Evolutionary conservation across 2,797 vertebrate species (phyloP).

Genomic region (Capromys pilorides): DNA sequence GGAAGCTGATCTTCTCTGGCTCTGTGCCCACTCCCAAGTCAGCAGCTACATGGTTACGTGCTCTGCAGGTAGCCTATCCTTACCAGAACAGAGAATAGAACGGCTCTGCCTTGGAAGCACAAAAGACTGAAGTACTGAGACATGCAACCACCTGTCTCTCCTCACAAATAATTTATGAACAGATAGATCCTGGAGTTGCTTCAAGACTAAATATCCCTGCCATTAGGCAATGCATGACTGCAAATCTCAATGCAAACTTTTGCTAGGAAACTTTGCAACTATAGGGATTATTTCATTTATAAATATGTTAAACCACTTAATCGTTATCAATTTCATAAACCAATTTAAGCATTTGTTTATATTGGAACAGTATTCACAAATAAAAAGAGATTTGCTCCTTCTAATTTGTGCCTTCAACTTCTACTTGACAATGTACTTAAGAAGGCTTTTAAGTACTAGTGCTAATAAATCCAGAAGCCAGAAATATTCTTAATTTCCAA

Average conservation of each 20-base stretch:
- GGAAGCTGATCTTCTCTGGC: not conserved
- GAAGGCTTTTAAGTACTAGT: conserved; percentile 42
- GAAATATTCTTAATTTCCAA: conserved; percentile 57
- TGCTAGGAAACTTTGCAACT: conserved; percentile 45
- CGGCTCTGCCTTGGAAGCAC: not conserved
- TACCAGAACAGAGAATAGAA: not conserved
- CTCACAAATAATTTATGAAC: not conserved
- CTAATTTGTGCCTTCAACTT: conserved; percentile 37
- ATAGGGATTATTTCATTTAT: conserved; percentile 29
- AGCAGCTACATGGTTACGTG: not conserved
- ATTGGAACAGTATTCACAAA: conserved; percentile 15
- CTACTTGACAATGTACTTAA: conserved; percentile 67
- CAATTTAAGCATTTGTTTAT: conserved; percentile 44
- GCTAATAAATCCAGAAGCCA: conserved; percentile 75
- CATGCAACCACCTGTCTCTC: not conserved
- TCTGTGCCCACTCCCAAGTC: not conserved
- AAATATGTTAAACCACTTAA: conserved; percentile 21
- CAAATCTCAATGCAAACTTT: not conserved
- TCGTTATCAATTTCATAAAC: conserved; percentile 20
- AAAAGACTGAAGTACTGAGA: not conserved
- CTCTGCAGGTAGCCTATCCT: not conserved
- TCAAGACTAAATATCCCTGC: not conserved
- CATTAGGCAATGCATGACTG: not conserved
- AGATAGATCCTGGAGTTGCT: not conserved
- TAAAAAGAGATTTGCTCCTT: not conserved